Percentiles rank a stretch among this genome's conserved stretches.
Evolutionary conservation across 2,888 invertebrate species (phyloP).

Genomic region (Chaitophorus viminalis): DNA sequence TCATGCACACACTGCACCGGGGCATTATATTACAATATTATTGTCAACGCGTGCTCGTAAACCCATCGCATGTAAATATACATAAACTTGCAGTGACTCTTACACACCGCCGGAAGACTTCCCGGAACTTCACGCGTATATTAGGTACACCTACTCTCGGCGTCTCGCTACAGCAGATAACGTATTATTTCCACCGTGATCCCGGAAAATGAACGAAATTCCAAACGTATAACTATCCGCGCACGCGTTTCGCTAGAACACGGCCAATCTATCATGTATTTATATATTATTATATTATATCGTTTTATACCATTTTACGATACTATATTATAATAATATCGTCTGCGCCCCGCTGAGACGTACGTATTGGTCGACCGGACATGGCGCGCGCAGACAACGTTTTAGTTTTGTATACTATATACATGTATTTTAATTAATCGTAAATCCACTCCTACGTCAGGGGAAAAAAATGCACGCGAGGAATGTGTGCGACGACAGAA

Average conservation of each 20-base stretch:
- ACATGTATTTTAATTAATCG: constrained; percentile 17
- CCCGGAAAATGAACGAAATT: not conserved
- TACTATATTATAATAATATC: not conserved
- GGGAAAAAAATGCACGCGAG: not conserved
- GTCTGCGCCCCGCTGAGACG: constrained; percentile 15
- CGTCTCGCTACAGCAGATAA: too few relatives aligned
- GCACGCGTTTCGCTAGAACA: not conserved
- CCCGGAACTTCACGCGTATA: not conserved
- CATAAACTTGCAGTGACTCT: not conserved
- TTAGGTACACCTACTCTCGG: not conserved
- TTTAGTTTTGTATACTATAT: not conserved
- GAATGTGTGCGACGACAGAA: constrained; percentile 31
- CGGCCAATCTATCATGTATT: not conserved
- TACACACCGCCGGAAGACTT: not conserved
- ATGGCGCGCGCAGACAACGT: not conserved
- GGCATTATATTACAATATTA: too few relatives aligned
- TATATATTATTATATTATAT: not conserved
- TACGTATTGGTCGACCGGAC: not conserved
- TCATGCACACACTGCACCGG: too few relatives aligned
- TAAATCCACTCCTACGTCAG: constrained; percentile 24
- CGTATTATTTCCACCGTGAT: not conserved
- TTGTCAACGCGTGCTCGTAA: not conserved
- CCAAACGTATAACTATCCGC: too few relatives aligned
- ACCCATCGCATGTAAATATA: too few relatives aligned
- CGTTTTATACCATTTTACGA: not conserved